phyloP scores from a whole-genome alignment of 2,888 invertebrate species.

The Seira ritae region DNA sequence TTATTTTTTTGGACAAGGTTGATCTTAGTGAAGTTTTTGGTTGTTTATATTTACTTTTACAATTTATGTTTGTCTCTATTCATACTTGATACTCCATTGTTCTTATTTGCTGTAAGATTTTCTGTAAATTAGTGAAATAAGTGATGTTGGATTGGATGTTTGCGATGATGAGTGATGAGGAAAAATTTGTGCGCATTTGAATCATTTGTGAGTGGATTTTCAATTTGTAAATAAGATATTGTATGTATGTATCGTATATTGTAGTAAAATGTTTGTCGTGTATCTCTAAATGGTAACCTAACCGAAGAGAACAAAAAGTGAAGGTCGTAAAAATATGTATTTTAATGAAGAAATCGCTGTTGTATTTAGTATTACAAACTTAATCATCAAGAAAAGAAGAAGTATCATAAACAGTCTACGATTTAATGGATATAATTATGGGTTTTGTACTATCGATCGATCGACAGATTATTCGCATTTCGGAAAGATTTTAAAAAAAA shows the following conservation, averaged over 20 bases:
- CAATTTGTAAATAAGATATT: too few relatives aligned
- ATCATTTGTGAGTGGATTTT: too few relatives aligned
- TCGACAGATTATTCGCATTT: constrained; percentile 21
- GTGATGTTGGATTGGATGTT: too few relatives aligned
- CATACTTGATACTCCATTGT: constrained; percentile 48
- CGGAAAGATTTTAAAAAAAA: neutral
- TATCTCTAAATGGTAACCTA: neutral
- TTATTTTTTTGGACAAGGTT: constrained; percentile 40
- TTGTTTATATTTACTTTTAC: constrained; percentile 36
- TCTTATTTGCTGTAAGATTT: neutral
- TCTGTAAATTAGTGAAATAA: neutral
- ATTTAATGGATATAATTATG: constrained; percentile 27
- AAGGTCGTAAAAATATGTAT: constrained; percentile 14
- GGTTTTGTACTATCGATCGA: constrained; percentile 48
- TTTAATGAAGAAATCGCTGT: constrained; percentile 50
- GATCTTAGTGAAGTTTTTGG: constrained; percentile 17
- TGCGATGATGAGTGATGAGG: too few relatives aligned
- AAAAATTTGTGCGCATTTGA: neutral
- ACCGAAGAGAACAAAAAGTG: neutral
- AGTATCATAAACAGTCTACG: too few relatives aligned
- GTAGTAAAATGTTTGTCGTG: neutral
- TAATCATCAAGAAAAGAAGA: constrained; percentile 9
- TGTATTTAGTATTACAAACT: constrained; percentile 54
- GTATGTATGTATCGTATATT: neutral
- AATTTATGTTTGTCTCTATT: constrained; percentile 12